Evolutionary conservation across 2,797 vertebrate genomes (phyloP), one percentile per base, ranked within the genome.

Genomic region (Takifugu ocellatus): DNA sequence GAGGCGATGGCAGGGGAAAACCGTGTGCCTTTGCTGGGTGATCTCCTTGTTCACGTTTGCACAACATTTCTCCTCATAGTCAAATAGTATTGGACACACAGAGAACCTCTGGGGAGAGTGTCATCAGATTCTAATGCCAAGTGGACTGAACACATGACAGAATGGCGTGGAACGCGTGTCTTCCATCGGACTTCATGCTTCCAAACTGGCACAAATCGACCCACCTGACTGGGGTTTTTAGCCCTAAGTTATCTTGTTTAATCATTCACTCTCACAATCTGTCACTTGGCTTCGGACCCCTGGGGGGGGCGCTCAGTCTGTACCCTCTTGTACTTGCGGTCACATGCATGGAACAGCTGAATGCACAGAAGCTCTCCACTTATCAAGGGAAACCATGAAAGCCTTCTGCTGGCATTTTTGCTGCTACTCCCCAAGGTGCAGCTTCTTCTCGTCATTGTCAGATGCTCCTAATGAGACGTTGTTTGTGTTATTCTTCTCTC

Each of bases 211-310:
- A 14, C 46, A 14, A 62, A 31, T 44, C 15, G 24, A 76, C 65
- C 70, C 15, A 50, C 51, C 72, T 76, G 72, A 78, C 71, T 68
- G 50, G 46, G 42, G 49, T 68, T 65, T 27, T 49, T 79, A 56
- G 74, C 73, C 70, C 70, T 55, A 51, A 75, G 79, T 71, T 63
- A 70, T 72, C 60, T 74, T 66, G 56, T 69, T 87, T 21, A 88
- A 87, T 84, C 78, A 84, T 89, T 88, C 63, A 86, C 63, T 68
- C 61, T 68, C 59, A 77, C 84, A 86, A 81, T 88, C 83, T 87
- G 87, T 81, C 78, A 59, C 55, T 61, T 79, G 69, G 54, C 60
- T 65, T 36, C 7, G 31, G 64, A 48, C 81, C 81, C 76, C 10
- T 50, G 61, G 72, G 85, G 71, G 85, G 27, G 36, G 36, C 14